Evolutionary conservation across 2,888 invertebrate species (phyloP).

Genomic region (Ceratothoa steindachneri): DNA sequence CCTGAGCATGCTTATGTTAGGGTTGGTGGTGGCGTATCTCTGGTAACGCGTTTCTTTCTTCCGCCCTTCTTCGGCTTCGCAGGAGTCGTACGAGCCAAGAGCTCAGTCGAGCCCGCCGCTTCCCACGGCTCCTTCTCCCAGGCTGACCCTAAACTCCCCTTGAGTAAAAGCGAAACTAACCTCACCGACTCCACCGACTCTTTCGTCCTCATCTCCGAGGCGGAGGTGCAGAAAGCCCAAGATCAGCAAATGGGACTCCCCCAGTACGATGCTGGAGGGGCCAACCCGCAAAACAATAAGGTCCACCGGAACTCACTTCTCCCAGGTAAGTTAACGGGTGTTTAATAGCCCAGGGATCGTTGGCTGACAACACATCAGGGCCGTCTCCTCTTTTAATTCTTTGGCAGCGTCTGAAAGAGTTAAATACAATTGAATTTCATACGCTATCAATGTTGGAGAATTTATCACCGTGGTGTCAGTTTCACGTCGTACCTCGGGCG

Average conservation of each 20-base stretch:
- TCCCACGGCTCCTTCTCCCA: slow-evolving; percentile 48
- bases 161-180: slow-evolving; percentile 86
- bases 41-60: no score
- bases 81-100: slow-evolving; percentile 45
- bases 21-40: no score
- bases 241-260: slow-evolving; percentile 45
- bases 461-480: no score
- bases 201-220: slow-evolving; percentile 68
- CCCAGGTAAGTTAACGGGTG: slow-evolving; percentile 55
- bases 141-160: slow-evolving; percentile 57
- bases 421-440: no score
- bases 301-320: slow-evolving; percentile 56
- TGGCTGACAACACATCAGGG: no score
- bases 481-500: no score
- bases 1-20: no score
- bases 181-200: slow-evolving; percentile 70
- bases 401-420: no score
- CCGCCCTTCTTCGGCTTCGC: neutral
- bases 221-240: slow-evolving; percentile 52
- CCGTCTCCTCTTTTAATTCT: no score
- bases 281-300: slow-evolving; percentile 48
- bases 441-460: no score
- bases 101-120: slow-evolving; percentile 50
- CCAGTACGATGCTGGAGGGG: neutral
- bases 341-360: no score